A percentile compares a stretch with the other conserved stretches of the same genome.
phyloP scores from a whole-genome alignment of 2,888 invertebrate genomes.

The Camptogramma bilineatum region DNA sequence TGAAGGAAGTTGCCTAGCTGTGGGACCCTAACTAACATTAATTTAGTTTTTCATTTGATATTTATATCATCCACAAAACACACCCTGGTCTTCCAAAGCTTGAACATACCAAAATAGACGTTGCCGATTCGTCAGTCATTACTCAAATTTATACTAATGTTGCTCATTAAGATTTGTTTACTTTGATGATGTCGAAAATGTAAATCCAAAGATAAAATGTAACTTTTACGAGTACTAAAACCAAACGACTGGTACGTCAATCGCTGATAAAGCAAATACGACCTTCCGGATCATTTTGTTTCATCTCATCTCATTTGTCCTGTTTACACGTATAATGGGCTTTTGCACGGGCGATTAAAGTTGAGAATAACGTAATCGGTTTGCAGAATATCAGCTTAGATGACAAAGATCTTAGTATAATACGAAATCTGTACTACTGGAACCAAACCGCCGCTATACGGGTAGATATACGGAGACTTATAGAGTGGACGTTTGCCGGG shows the following conservation, averaged over 20 bases:
- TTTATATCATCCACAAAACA: too few relatives aligned
- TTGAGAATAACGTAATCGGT: constrained; percentile 9
- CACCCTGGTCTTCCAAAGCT: too few relatives aligned
- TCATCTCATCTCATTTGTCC: constrained; percentile 31
- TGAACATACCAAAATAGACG: too few relatives aligned
- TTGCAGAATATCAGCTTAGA: background rate
- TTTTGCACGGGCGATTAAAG: constrained; percentile 20
- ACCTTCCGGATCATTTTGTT: constrained; percentile 28
- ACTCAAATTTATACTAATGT: background rate
- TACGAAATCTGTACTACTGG: too few relatives aligned
- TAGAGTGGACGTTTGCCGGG: too few relatives aligned
- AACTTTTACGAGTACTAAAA: constrained; percentile 28
- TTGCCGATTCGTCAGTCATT: background rate
- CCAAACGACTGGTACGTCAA: constrained; percentile 25
- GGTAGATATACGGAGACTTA: too few relatives aligned
- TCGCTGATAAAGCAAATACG: constrained; percentile 31
- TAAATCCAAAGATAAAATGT: constrained; percentile 25
- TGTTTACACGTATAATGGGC: constrained; percentile 16
- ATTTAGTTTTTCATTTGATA: too few relatives aligned
- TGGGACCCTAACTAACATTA: too few relatives aligned
- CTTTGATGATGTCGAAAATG: constrained; percentile 14
- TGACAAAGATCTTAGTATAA: too few relatives aligned
- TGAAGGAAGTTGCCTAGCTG: too few relatives aligned
- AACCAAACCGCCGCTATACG: too few relatives aligned
- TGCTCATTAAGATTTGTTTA: constrained; percentile 2